These are phyloP conservation scores for Andricus quercusramuli DNA, from an alignment of 2,888 invertebrate genomes.

Conservation along the genomic window DNA sequence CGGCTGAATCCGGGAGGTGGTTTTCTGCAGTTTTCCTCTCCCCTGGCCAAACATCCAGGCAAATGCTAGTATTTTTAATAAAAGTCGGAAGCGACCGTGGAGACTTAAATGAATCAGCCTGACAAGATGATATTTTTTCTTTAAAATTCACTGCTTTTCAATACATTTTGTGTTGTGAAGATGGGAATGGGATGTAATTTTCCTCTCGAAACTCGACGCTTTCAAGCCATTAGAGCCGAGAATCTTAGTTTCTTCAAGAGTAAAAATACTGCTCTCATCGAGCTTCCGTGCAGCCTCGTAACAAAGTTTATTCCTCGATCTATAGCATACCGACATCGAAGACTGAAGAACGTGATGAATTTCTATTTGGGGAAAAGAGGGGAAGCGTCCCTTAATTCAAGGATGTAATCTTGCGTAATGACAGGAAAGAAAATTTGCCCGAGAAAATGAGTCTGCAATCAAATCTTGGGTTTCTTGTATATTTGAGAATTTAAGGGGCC, in stretches of 20 bases:
- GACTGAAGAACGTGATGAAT: not conserved
- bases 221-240: conserved; percentile 5
- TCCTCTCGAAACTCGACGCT: not conserved
- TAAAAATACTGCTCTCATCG: conserved; percentile 19
- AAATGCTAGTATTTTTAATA: too few species aligned
- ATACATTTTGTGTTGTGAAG: not conserved
- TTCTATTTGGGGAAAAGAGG: not conserved
- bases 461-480: not conserved
- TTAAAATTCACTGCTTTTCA: not conserved
- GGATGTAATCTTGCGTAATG: not conserved
- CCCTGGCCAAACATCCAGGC: too few species aligned
- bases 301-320: conserved; percentile 8
- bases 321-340: not conserved
- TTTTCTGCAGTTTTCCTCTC: too few species aligned
- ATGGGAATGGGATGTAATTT: conserved; percentile 3
- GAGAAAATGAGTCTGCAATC: not conserved
- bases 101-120: too few species aligned
- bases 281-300: conserved; percentile 8
- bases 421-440: not conserved
- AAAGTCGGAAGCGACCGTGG: too few species aligned
- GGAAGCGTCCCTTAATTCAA: not conserved
- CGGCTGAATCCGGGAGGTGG: too few species aligned
- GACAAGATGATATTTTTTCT: not conserved
- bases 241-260: not conserved
- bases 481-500: not conserved